phyloP scores from a whole-genome alignment of 2,113 vertebrate genomes.

The Merops nubicus region DNA sequence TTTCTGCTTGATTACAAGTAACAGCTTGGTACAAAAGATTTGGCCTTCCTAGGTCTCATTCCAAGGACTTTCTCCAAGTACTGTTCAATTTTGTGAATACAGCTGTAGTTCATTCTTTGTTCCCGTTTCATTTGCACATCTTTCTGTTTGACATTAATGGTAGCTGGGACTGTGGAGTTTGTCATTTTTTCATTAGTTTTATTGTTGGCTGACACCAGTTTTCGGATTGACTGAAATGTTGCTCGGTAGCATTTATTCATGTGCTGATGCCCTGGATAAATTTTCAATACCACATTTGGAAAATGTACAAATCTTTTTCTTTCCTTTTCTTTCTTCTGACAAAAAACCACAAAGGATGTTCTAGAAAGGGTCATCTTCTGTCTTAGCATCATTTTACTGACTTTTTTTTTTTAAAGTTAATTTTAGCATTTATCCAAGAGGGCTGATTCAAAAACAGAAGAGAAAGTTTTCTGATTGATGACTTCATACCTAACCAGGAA shows the following conservation, averaged over 20 bases:
- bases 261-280: neutral
- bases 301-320: neutral
- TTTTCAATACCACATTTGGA: slow-evolving; percentile 21
- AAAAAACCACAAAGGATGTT: neutral
- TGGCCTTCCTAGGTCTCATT: neutral
- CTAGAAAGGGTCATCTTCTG: neutral
- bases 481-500: neutral
- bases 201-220: neutral
- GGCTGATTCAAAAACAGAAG: neutral
- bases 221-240: slow-evolving; percentile 27
- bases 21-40: neutral
- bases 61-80: neutral
- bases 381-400: neutral
- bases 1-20: neutral
- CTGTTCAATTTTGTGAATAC: neutral
- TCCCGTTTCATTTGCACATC: neutral
- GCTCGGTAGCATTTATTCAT: neutral
- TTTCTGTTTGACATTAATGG: slow-evolving; percentile 5
- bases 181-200: neutral
- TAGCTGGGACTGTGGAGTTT: neutral
- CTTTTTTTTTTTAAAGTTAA: neutral
- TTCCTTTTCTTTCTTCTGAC: neutral
- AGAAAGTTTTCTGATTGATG: neutral
- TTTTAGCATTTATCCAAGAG: neutral
- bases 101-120: neutral